A percentile compares a stretch with the other conserved stretches of the same genome.
Evolutionary conservation across 2,113 vertebrate genomes (phyloP).

Genomic region (Athene cunicularia): DNA sequence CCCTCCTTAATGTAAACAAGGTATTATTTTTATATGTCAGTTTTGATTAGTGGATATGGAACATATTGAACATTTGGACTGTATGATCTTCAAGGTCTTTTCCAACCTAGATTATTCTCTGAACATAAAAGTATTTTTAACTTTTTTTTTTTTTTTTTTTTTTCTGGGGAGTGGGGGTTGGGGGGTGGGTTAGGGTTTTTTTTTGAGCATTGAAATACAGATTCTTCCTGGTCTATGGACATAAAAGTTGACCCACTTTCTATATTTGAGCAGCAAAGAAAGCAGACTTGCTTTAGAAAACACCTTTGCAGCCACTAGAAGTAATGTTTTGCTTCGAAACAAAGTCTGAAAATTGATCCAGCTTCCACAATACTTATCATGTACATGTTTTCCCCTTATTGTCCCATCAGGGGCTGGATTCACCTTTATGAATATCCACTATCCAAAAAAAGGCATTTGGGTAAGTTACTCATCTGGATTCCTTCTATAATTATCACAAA

Average conservation of each 20-base stretch:
- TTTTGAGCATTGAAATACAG: not conserved
- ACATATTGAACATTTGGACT: not conserved
- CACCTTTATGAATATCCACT: not conserved
- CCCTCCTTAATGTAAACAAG: not conserved
- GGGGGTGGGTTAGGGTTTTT: not conserved
- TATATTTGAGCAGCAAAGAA: not conserved
- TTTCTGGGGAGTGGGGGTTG: not conserved
- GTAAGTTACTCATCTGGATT: not conserved
- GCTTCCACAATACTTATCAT: not conserved
- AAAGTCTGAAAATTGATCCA: not conserved
- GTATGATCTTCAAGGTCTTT: too few relatives aligned
- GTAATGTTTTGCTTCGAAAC: not conserved
- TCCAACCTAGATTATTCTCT: too few relatives aligned
- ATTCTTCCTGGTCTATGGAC: not conserved
- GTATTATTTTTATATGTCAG: not conserved
- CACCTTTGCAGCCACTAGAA: not conserved
- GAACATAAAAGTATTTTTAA: not conserved
- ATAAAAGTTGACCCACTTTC: not conserved
- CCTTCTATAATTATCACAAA: not conserved
- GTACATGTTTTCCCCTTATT: not conserved
- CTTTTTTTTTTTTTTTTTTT: not conserved
- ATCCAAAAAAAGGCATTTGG: not conserved
- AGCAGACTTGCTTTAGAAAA: not conserved
- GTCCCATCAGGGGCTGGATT: not conserved
- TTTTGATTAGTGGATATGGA: not conserved